phyloP scores from a whole-genome alignment of 2,113 vertebrate genomes.

The Hystrix brachyura region DNA sequence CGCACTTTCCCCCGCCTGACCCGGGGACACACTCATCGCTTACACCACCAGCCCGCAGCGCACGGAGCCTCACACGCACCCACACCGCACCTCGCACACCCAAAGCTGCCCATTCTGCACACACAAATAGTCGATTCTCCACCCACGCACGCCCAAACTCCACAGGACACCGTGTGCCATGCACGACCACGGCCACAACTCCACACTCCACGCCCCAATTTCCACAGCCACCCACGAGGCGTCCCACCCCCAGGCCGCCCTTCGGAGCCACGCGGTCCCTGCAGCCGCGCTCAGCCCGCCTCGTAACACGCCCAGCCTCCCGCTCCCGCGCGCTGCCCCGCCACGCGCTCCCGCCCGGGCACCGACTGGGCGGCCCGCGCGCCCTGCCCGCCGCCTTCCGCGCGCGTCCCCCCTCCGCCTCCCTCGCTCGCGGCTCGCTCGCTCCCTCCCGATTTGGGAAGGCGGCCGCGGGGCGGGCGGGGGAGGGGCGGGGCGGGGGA shows the following conservation, averaged over 20 bases:
- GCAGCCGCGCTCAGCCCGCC: neutral
- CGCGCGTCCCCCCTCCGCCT: conserved; percentile 31
- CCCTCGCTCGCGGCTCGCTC: conserved; percentile 8
- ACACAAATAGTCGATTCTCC: neutral
- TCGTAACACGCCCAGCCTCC: neutral
- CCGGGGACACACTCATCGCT: neutral
- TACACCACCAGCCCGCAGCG: neutral
- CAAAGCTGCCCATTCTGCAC: neutral
- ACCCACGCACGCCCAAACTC: conserved; percentile 41
- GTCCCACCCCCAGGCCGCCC: neutral
- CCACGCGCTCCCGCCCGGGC: neutral
- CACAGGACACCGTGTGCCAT: neutral
- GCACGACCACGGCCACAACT: conserved; percentile 20
- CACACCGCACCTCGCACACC: neutral
- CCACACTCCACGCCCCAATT: conserved; percentile 16
- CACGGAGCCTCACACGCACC: neutral
- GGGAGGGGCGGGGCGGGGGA: conserved; percentile 72
- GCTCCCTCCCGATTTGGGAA: conserved; percentile 83
- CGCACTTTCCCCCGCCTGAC: neutral
- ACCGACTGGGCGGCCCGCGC: neutral
- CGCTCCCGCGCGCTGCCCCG: neutral
- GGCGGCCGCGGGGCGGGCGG: conserved; percentile 73
- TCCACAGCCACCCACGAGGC: neutral
- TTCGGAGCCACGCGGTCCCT: neutral
- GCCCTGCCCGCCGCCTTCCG: neutral